Base-by-base conservation (phyloP, 2,888 invertebrate species). In the Acleris sparsana region DNA sequence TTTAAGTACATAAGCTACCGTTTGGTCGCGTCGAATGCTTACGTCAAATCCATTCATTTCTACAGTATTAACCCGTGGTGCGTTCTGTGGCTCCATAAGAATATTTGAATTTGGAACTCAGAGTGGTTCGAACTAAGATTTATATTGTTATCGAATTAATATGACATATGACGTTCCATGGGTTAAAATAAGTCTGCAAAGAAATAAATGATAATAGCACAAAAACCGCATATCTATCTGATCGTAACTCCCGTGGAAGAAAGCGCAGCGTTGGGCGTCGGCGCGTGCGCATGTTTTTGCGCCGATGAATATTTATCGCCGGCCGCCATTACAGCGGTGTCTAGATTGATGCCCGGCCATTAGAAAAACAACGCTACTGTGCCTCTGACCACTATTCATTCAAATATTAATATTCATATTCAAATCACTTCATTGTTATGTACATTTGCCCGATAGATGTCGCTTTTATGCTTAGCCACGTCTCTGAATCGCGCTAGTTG, bases 261-360 rank as follows among this genome's bases (percentile, higher is more conserved):
- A 91, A 91, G 91, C 90, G 87, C 86, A 83, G 79, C 81, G 83
- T 76, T 78, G 74, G 76, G 75, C 75, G 77, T 77, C 78, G 83
- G 85, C 88, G 87, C 88, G 89, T 86, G 89, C 88, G 83, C 85
- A 78, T 86, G 88, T 91, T 91, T 92, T 91, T 90, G 86, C 89
- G 77, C 78, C 87, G 86, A 90, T 92, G 89, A 92, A 92, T 92
- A 92, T 91, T 92, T 90, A 92, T 90, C 87, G 85, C 69, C 79
- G 75, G 79, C 82, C 70, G 72, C 80, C 78, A 80, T 80, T 80
- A 80, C 76, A 72, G 52, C 25, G 25, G 52, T 13, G 51, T 53
- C 63, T 49, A 55, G 59, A 63, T 60, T 68, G 63, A 68, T 67
- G 62, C 33, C 61, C 49, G 39, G 25, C 60, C 46, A 29, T 55